A percentile compares a stretch with the other conserved stretches of the same genome.
Conservation (phyloP, 1,140 invertebrate species). For the Metopolophium dirhodum region DNA sequence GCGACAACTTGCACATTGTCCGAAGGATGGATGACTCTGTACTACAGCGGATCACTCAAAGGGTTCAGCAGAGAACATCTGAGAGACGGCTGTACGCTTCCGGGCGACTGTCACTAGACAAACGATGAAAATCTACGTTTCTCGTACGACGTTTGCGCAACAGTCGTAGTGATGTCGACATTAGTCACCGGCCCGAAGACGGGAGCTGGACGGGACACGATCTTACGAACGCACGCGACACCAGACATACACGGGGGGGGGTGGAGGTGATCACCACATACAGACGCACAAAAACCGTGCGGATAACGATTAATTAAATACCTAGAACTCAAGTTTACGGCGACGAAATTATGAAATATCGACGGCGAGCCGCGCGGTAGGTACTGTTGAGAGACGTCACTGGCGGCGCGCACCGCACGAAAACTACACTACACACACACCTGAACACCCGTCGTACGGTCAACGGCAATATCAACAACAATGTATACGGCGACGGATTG, state of each 20-base stretch:
- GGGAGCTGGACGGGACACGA: not conserved
- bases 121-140: not conserved
- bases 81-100: not conserved
- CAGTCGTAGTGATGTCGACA: not conserved
- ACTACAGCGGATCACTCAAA: not conserved
- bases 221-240: not conserved
- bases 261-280: not conserved
- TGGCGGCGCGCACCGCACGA: not conserved
- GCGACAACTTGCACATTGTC: not conserved
- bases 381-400: not conserved
- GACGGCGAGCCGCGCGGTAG: not conserved
- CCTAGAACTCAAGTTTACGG: too few relatives aligned
- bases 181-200: slow-evolving; percentile 13
- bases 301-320: too few relatives aligned
- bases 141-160: not conserved
- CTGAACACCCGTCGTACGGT: too few relatives aligned
- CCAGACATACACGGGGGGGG: not conserved
- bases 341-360: too few relatives aligned
- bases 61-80: not conserved
- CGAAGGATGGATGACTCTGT: not conserved
- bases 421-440: too few relatives aligned
- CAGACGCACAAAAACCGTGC: too few relatives aligned
- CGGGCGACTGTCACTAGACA: not conserved
- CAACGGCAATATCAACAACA: too few relatives aligned
- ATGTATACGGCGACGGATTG: too few relatives aligned